phyloP scores from a whole-genome alignment of 2,113 vertebrate species.

The Ptychochromis oligacanthus region DNA sequence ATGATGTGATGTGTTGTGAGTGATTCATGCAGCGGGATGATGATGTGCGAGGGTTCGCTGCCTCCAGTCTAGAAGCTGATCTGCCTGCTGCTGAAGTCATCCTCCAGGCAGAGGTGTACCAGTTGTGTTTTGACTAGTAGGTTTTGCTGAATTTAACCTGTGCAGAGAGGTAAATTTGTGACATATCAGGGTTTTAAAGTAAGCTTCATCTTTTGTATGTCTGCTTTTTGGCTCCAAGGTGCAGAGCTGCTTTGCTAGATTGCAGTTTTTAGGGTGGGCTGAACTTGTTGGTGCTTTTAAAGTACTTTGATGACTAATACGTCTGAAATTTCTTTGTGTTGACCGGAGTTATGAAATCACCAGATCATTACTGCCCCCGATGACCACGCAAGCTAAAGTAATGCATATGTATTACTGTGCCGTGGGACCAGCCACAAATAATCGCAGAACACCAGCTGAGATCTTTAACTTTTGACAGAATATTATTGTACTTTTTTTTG shows the following conservation, averaged over 20 bases:
- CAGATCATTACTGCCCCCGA: constrained; percentile 16
- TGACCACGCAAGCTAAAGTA: constrained; percentile 1
- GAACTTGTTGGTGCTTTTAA: neutral
- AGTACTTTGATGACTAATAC: constrained; percentile 35
- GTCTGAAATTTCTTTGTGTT: constrained; percentile 1
- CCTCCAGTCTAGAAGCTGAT: constrained; percentile 28
- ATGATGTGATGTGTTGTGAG: constrained; percentile 36
- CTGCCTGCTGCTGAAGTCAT: constrained; percentile 22
- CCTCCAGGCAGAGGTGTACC: neutral
- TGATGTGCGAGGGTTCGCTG: constrained; percentile 17
- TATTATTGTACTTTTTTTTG: constrained; percentile 5
- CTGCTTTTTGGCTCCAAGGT: neutral
- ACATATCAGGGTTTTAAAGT: constrained; percentile 3
- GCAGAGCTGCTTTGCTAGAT: neutral
- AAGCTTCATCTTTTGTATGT: neutral
- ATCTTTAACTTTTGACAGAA: constrained; percentile 7
- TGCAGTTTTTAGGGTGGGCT: constrained; percentile 33
- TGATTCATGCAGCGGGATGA: constrained; percentile 43
- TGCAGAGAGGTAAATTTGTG: constrained; percentile 3
- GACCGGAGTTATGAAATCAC: constrained; percentile 32
- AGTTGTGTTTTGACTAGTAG: constrained; percentile 28
- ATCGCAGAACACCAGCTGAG: constrained; percentile 7
- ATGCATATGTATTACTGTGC: constrained; percentile 28
- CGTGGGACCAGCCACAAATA: neutral
- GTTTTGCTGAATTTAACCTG: constrained; percentile 14